These are phyloP conservation scores for Macrosoma leucophasiata DNA, from an alignment of 2,888 invertebrate genomes.

Conservation along the genomic window DNA sequence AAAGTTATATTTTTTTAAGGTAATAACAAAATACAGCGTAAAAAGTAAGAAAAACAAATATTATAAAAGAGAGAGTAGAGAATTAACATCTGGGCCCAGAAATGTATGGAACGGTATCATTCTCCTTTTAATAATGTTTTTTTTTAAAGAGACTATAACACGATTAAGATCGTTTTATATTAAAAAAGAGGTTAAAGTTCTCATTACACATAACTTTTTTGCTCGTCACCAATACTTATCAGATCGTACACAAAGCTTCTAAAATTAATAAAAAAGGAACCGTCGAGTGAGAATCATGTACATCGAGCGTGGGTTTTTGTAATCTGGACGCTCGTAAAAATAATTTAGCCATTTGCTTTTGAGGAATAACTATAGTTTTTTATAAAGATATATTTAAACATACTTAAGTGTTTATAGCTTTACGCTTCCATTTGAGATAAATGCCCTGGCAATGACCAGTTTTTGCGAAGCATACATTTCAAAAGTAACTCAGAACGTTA, in stretches of 20 bases:
- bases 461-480: slow-evolving; percentile 20
- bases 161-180: not conserved
- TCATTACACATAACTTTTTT: slow-evolving; percentile 44
- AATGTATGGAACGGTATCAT: too few species aligned
- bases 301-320: slow-evolving; percentile 43
- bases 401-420: slow-evolving; percentile 22
- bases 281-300: slow-evolving; percentile 38
- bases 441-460: slow-evolving; percentile 23
- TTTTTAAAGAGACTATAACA: too few species aligned
- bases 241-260: slow-evolving; percentile 38
- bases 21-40: too few species aligned
- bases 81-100: too few species aligned
- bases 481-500: slow-evolving; percentile 18
- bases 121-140: too few species aligned
- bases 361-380: slow-evolving; percentile 31
- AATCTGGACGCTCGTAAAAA: slow-evolving; percentile 34
- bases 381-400: slow-evolving; percentile 27
- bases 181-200: slow-evolving; percentile 40
- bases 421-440: slow-evolving; percentile 31
- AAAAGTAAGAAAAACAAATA: too few species aligned
- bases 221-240: slow-evolving; percentile 43
- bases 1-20: too few species aligned
- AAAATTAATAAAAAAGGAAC: slow-evolving; percentile 38
- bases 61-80: too few species aligned
- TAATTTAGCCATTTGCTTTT: slow-evolving; percentile 36